These are phyloP conservation scores for Drosophila lowei DNA, from an alignment of 1,140 invertebrate genomes.

Conservation along the genomic window DNA sequence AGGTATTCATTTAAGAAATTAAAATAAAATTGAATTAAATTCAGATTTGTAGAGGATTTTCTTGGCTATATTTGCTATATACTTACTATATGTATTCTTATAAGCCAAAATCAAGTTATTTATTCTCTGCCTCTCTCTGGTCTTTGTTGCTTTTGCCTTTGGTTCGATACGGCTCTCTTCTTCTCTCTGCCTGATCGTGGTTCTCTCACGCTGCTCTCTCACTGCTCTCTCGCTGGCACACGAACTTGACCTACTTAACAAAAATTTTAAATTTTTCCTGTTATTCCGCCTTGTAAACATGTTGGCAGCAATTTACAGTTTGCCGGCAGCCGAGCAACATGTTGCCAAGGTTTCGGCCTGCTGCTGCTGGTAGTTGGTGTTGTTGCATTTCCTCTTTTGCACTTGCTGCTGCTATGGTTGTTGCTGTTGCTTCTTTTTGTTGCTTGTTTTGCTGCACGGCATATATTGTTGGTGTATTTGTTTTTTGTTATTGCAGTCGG, in stretches of 20 bases:
- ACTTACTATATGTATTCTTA: background rate
- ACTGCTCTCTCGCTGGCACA: slow-evolving; percentile 13
- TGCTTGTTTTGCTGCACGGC: slow-evolving; percentile 23
- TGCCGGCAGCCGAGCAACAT: slow-evolving; percentile 48
- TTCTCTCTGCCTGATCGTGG: slow-evolving; percentile 9
- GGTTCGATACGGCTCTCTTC: slow-evolving; percentile 30
- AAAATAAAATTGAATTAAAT: background rate
- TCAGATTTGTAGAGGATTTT: too few species aligned
- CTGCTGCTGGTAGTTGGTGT: slow-evolving; percentile 37
- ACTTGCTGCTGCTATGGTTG: slow-evolving; percentile 59
- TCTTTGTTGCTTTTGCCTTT: background rate
- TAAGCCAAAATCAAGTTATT: background rate
- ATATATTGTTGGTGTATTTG: slow-evolving; percentile 64
- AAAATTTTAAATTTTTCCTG: slow-evolving; percentile 82
- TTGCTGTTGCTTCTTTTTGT: slow-evolving; percentile 46
- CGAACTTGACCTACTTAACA: slow-evolving; percentile 83
- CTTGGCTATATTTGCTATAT: background rate
- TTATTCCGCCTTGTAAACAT: slow-evolving; percentile 78
- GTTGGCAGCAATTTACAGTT: slow-evolving; percentile 70
- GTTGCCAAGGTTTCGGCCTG: slow-evolving; percentile 30
- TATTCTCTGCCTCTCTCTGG: background rate
- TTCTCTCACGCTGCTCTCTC: slow-evolving; percentile 16
- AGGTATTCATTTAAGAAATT: background rate
- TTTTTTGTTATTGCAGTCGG: slow-evolving; percentile 27
- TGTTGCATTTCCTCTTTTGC: slow-evolving; percentile 77